phyloP scores from a whole-genome alignment of 2,888 invertebrate genomes.

The Rugalucina vietnamica region DNA sequence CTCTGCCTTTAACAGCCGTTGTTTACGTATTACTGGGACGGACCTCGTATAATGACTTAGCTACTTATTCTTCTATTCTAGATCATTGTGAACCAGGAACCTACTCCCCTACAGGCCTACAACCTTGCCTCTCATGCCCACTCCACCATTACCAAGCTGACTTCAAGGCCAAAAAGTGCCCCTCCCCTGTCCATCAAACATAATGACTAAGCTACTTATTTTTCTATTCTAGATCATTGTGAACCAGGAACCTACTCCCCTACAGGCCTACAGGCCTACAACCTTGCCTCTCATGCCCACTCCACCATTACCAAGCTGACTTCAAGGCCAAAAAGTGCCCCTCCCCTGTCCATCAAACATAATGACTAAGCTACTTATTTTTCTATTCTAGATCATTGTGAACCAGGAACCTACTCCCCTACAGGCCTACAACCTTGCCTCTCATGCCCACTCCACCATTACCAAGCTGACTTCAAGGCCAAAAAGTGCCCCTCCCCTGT shows the following conservation, averaged over 20 bases:
- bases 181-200: no score
- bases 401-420: constrained; percentile 63
- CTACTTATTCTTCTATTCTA: no score
- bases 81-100: constrained; percentile 64
- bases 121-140: constrained; percentile 68
- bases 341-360: no score
- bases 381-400: constrained; percentile 69
- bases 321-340: constrained; percentile 56
- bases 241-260: constrained; percentile 64
- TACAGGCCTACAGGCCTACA: constrained; percentile 66
- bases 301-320: constrained; percentile 64
- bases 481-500: constrained; percentile 68
- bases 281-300: constrained; percentile 68
- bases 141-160: constrained; percentile 64
- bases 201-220: no score
- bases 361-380: no score
- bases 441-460: constrained; percentile 67
- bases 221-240: constrained; percentile 71
- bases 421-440: constrained; percentile 67
- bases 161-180: constrained; percentile 54
- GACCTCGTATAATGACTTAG: no score
- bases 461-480: constrained; percentile 49
- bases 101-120: constrained; percentile 64
- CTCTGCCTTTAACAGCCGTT: neutral
- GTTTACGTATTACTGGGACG: neutral